Percentiles rank a stretch among this genome's conserved stretches.
phyloP scores from a whole-genome alignment of 2,797 vertebrate species.

The Dipus sagitta region DNA sequence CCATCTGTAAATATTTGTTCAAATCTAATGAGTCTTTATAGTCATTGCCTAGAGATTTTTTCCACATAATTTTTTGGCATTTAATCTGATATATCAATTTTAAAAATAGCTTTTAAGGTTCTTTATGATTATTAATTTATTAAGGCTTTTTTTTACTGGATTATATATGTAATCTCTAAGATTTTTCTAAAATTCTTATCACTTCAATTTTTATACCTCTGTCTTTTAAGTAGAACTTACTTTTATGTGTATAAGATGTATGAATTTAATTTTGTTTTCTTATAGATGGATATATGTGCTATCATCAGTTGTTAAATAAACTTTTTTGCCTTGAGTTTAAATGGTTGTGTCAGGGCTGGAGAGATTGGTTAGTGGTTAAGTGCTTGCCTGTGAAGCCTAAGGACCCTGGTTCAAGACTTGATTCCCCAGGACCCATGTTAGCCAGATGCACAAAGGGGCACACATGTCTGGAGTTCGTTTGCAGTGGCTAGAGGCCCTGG shows the following conservation, averaged over 20 bases:
- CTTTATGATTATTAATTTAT: not conserved
- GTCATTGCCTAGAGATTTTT: not conserved
- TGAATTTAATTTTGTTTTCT: not conserved
- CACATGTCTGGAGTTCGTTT: no score
- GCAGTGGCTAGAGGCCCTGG: no score
- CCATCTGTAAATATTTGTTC: conserved; percentile 28
- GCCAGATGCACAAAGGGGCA: no score
- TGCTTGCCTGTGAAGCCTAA: no score
- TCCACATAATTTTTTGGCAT: not conserved
- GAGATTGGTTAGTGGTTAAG: no score
- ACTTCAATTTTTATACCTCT: not conserved
- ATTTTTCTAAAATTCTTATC: conserved; percentile 51
- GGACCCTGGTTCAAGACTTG: no score
- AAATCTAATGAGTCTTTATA: conserved; percentile 20
- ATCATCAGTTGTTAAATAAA: conserved; percentile 20
- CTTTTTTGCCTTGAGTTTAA: not conserved
- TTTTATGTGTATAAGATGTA: not conserved
- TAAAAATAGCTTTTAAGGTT: not conserved
- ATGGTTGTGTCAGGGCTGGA: not conserved
- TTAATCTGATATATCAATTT: conserved; percentile 18
- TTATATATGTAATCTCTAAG: not conserved
- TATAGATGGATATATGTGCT: not conserved
- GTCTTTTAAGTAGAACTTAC: conserved; percentile 24
- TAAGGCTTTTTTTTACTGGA: not conserved
- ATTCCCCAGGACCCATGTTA: no score